Evolutionary conservation across 2,797 vertebrate species (phyloP).

Genomic region (Macroramphosus scolopax): DNA sequence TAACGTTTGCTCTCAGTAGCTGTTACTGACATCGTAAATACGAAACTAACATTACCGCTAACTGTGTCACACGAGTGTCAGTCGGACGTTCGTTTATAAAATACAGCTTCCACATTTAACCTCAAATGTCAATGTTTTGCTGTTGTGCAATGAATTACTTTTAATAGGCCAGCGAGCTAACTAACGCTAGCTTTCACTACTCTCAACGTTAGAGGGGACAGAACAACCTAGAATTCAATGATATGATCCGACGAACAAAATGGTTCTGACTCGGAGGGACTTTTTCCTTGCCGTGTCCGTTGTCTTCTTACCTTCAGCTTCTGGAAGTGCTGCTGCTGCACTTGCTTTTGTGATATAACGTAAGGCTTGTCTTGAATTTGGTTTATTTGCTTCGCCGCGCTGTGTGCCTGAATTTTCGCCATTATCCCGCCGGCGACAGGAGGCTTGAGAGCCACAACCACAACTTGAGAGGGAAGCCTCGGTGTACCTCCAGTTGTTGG

Average conservation of each 20-base stretch:
- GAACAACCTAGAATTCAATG: slow-evolving; percentile 48
- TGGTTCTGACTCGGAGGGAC: slow-evolving; percentile 74
- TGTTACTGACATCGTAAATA: slow-evolving; percentile 54
- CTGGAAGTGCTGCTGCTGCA: slow-evolving; percentile 87
- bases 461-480: slow-evolving; percentile 71
- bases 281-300: slow-evolving; percentile 53
- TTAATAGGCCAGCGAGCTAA: slow-evolving; percentile 69
- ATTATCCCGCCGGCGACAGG: slow-evolving; percentile 79
- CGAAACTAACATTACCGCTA: slow-evolving; percentile 53
- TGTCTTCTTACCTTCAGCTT: slow-evolving; percentile 84
- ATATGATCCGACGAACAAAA: slow-evolving; percentile 72
- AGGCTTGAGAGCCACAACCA: slow-evolving; percentile 68
- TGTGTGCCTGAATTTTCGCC: slow-evolving; percentile 86
- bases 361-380: slow-evolving; percentile 84
- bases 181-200: slow-evolving; percentile 64
- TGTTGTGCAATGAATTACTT: slow-evolving; percentile 65
- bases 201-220: slow-evolving; percentile 44
- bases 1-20: slow-evolving; percentile 48
- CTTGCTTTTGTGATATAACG: slow-evolving; percentile 83
- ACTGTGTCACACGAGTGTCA: slow-evolving; percentile 44
- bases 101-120: slow-evolving; percentile 31
- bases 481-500: slow-evolving; percentile 72
- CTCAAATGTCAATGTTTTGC: slow-evolving; percentile 31
- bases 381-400: slow-evolving; percentile 83
- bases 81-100: slow-evolving; percentile 25